phyloP scores from a whole-genome alignment of 2,888 invertebrate species.

The Pristionchus exspectatus region DNA sequence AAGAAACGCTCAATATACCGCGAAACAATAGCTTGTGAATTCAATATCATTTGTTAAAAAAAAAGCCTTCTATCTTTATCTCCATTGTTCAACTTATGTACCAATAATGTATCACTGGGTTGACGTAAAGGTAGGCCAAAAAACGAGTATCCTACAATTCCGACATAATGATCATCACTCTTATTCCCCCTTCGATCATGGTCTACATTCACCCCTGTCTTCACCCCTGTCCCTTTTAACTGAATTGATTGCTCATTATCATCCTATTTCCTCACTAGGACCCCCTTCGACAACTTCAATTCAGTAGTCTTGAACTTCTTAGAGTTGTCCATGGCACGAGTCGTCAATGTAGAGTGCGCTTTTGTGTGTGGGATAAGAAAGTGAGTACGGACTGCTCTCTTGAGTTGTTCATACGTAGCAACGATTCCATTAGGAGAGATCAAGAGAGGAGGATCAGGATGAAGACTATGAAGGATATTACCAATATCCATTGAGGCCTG shows the following conservation, averaged over 20 bases:
- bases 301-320: too few species aligned
- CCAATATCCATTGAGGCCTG: slow-evolving; percentile 24
- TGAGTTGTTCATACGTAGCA: neutral
- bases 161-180: neutral
- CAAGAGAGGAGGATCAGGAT: slow-evolving; percentile 28
- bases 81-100: too few species aligned
- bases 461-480: slow-evolving; percentile 29
- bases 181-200: neutral
- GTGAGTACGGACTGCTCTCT: neutral
- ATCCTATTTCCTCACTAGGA: too few species aligned
- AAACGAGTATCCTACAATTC: neutral
- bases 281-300: too few species aligned
- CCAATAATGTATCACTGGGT: too few species aligned
- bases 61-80: too few species aligned
- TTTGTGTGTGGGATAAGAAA: too few species aligned
- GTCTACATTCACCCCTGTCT: neutral
- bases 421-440: slow-evolving; percentile 27
- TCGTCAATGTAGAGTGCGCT: too few species aligned
- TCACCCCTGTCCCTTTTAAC: neutral
- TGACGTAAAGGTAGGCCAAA: too few species aligned
- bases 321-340: too few species aligned
- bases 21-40: neutral
- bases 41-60: neutral
- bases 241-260: too few species aligned
- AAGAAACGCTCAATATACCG: neutral